Base-by-base conservation (phyloP, 1,140 invertebrate genomes). In the Notospermus geniculatus region DNA sequence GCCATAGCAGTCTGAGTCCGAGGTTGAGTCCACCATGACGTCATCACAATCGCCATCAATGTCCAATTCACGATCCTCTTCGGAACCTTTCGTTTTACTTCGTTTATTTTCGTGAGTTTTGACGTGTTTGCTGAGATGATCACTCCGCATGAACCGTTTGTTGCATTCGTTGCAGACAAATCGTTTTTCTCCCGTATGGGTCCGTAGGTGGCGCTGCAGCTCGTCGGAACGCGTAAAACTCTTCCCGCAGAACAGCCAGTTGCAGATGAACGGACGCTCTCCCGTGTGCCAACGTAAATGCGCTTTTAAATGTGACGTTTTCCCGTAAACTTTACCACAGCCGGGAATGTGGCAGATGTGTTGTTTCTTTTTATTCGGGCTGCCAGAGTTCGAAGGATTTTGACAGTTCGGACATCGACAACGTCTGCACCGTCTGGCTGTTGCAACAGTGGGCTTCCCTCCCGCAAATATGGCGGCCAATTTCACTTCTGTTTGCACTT, bases 301-400 rank as follows among this genome's bases (percentile, higher is more conserved):
- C 2, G 89, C 89, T 71, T 90, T 89, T 9, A 91, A 80, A 77
- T 91, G 89, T 2, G 88, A 90, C 54, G 88, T 90, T 77, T 91
- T 91, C 19, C 88, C 88, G 78, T 91, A 99, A 57, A 98, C 95
- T 84, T 99, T 99, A 28, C 93, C 93, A 83, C 97, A 99, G 25
- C 95, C 95, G 0, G 93, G 93, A 82, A 99, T 97, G 84, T 99
- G 97, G 82, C 97, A 99, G 77, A 92, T 95, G 82, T 99, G 97
- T 76, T 97, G 94, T 43, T 77, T 92, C 29, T 94, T 93, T 64
- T 79, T 78, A 45, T 46, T 63, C 63, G 25, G 73, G 57, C 58
- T 64, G 69, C 46, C 67, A 15, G 59, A 60, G 30, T 59, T 56
- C 17, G 29, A 36, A 22, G 66, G 29, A 54, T 76, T 74, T 53